These are phyloP conservation scores for Brachypodius melanocephalos DNA, from an alignment of 2,113 vertebrate genomes.

Conservation along the genomic window DNA sequence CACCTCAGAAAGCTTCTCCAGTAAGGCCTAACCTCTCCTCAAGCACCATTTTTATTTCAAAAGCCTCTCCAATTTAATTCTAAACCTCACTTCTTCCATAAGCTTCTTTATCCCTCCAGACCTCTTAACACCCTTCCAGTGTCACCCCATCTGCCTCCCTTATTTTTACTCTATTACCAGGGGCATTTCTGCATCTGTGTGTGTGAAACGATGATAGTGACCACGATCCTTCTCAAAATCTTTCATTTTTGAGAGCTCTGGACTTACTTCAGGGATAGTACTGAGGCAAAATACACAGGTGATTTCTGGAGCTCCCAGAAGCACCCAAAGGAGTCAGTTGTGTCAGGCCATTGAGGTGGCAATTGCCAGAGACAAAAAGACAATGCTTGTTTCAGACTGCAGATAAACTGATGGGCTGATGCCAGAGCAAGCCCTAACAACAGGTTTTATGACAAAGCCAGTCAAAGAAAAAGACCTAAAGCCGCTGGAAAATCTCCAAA, in stretches of 20 bases:
- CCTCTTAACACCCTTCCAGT: not conserved
- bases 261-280: not conserved
- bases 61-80: conserved; percentile 6
- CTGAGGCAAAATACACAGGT: not conserved
- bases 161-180: not conserved
- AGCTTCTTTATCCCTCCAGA: not conserved
- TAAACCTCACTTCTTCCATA: not conserved
- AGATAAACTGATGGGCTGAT: not conserved
- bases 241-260: not conserved
- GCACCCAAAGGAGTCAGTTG: not conserved
- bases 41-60: conserved; percentile 1
- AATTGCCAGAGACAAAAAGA: not conserved
- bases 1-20: conserved; percentile 8
- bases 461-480: not conserved
- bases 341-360: not conserved
- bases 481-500: not conserved
- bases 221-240: not conserved
- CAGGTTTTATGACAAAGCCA: not conserved
- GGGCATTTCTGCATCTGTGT: not conserved
- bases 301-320: not conserved
- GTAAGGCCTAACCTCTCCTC: not conserved
- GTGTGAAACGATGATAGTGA: not conserved
- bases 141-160: not conserved
- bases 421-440: not conserved
- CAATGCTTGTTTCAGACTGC: not conserved